Evolutionary conservation across 2,113 vertebrate species (phyloP).

Genomic region (Vombatus ursinus): DNA sequence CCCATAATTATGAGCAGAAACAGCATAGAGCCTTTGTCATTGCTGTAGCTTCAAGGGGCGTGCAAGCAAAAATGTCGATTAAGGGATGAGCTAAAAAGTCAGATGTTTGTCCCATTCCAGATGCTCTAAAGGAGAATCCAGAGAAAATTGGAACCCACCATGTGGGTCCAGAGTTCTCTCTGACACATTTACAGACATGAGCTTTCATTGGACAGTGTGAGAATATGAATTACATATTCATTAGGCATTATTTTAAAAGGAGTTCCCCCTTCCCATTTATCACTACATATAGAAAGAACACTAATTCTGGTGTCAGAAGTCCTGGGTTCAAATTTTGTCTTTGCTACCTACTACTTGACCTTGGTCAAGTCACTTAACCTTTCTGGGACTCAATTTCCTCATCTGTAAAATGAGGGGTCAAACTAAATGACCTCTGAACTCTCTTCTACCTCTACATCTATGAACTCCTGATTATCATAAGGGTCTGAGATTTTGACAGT

Average conservation of each 20-base stretch:
- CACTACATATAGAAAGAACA: background rate
- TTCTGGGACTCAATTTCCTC: background rate
- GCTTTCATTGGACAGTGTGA: background rate
- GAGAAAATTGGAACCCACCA: background rate
- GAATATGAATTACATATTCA: background rate
- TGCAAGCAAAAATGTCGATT: background rate
- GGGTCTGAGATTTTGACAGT: background rate
- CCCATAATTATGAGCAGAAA: constrained; percentile 29
- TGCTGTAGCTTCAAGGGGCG: background rate
- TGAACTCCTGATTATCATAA: background rate
- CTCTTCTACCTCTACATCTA: background rate
- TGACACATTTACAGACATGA: background rate
- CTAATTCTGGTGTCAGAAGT: background rate
- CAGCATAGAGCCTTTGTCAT: background rate
- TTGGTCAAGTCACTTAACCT: background rate
- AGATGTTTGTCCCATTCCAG: background rate
- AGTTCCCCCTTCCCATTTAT: background rate
- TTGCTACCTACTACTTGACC: background rate
- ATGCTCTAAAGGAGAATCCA: background rate
- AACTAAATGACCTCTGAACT: background rate
- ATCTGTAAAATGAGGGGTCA: background rate
- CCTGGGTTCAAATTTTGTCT: background rate
- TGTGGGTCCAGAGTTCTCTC: background rate
- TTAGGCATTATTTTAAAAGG: background rate
- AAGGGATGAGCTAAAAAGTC: background rate